Percentiles rank a stretch among this genome's conserved stretches.
phyloP scores from a whole-genome alignment of 2,797 vertebrate species.

The Enteromius mattozi region DNA sequence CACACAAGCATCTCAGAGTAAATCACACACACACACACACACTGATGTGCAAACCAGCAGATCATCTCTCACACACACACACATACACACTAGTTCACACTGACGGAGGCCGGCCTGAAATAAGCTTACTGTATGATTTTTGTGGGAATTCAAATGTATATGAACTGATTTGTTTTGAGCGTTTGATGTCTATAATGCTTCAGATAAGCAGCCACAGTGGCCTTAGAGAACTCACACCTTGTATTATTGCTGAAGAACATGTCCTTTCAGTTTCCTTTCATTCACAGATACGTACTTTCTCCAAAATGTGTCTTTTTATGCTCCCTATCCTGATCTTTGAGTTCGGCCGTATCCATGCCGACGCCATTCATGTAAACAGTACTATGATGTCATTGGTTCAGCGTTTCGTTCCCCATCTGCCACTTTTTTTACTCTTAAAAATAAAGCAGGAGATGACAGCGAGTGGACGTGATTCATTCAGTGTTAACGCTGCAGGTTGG shows the following conservation, averaged over 20 bases:
- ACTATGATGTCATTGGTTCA: background rate
- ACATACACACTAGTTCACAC: background rate
- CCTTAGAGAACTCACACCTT: conserved; percentile 65
- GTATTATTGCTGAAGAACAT: conserved; percentile 42
- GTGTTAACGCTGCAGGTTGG: background rate
- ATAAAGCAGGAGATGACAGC: conserved; percentile 17
- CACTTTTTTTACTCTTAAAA: conserved; percentile 38
- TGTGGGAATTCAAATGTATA: background rate
- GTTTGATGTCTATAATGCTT: conserved; percentile 56
- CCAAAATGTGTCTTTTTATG: conserved; percentile 44
- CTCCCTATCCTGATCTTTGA: background rate
- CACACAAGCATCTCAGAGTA: background rate
- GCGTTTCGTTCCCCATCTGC: background rate
- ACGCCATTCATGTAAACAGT: background rate
- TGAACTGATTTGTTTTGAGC: conserved; percentile 48
- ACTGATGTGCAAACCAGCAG: background rate
- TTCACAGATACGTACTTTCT: conserved; percentile 45
- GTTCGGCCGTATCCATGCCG: background rate
- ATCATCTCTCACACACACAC: background rate
- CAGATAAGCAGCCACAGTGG: conserved; percentile 68
- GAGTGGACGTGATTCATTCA: background rate
- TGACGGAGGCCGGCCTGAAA: background rate
- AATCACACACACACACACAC: conserved; percentile 12
- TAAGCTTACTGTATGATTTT: background rate
- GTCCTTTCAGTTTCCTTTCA: conserved; percentile 8